A percentile compares a stretch with the other conserved stretches of the same genome.
phyloP scores from a whole-genome alignment of 1,140 invertebrate genomes.

The Andrena cerasifolii region DNA sequence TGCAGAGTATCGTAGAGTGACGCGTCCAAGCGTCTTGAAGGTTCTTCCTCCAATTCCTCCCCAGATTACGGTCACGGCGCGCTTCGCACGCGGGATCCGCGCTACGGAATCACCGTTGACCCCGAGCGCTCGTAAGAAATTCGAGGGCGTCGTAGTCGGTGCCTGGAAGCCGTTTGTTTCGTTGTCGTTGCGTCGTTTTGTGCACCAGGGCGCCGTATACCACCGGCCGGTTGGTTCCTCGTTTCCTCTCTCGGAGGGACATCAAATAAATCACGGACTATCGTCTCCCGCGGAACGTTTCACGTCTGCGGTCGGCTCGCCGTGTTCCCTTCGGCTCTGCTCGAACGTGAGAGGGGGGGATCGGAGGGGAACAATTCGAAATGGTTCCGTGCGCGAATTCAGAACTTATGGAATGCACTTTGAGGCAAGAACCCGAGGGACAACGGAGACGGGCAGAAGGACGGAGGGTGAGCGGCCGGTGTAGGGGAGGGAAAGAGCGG shows the following conservation, averaged over 20 bases:
- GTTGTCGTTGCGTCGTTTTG: constrained; percentile 58
- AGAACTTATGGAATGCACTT: constrained; percentile 60
- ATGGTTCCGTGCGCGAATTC: constrained; percentile 57
- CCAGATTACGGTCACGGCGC: constrained; percentile 22
- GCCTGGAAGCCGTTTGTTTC: constrained; percentile 61
- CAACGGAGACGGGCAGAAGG: no score
- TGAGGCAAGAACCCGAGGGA: constrained; percentile 26
- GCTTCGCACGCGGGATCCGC: constrained; percentile 30
- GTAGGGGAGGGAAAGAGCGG: no score
- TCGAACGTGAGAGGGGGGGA: no score
- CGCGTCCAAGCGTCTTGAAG: no score
- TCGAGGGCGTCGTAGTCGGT: constrained; percentile 43
- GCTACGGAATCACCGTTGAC: constrained; percentile 47
- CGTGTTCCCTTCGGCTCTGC: not conserved
- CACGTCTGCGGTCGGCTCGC: constrained; percentile 19
- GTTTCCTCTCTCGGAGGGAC: constrained; percentile 51
- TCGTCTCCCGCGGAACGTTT: constrained; percentile 49
- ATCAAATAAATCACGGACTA: constrained; percentile 60
- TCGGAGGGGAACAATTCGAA: constrained; percentile 40
- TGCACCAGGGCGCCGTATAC: constrained; percentile 42
- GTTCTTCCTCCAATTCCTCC: not conserved
- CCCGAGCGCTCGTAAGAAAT: constrained; percentile 56
- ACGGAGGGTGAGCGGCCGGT: not conserved
- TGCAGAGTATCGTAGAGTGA: no score
- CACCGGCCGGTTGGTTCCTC: constrained; percentile 26